Conservation (phyloP, 2,797 vertebrate genomes). For the Sebastes hubbsi region DNA sequence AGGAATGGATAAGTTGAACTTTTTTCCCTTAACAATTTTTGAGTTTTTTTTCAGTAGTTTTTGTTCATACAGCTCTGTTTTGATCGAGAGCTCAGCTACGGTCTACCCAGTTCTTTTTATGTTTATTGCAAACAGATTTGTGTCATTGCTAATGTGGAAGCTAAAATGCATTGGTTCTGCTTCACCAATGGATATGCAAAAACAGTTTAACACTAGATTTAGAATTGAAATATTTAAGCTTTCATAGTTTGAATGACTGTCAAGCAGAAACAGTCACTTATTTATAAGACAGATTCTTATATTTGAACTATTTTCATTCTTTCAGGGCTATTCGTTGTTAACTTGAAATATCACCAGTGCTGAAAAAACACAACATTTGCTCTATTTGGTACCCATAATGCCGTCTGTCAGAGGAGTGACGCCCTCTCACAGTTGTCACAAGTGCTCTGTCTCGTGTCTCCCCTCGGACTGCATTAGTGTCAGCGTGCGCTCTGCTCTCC, state of each 20-base stretch:
- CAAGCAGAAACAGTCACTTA: neutral
- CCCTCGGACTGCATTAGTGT: conserved; percentile 81
- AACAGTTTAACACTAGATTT: neutral
- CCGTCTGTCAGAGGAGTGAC: conserved; percentile 69
- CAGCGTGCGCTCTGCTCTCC: conserved; percentile 69
- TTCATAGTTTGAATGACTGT: neutral
- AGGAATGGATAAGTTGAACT: neutral
- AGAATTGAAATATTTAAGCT: neutral
- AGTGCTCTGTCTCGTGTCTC: conserved; percentile 77
- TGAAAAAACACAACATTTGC: conserved; percentile 3
- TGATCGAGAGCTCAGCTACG: neutral
- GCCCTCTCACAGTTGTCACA: conserved; percentile 81
- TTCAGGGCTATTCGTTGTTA: neutral
- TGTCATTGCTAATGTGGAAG: neutral
- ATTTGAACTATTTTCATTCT: neutral
- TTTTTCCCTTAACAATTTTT: neutral
- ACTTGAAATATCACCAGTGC: conserved; percentile 6
- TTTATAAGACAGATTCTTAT: neutral
- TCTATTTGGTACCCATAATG: conserved; percentile 64
- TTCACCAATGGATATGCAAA: neutral
- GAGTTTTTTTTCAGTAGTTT: neutral
- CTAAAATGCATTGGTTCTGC: neutral
- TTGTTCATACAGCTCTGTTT: neutral
- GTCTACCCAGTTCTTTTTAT: neutral
- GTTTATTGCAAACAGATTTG: neutral